Evolutionary conservation across 2,888 invertebrate genomes (phyloP), one percentile per base, ranked within the genome.

Genomic region (Caenorhabditis imperialis): DNA sequence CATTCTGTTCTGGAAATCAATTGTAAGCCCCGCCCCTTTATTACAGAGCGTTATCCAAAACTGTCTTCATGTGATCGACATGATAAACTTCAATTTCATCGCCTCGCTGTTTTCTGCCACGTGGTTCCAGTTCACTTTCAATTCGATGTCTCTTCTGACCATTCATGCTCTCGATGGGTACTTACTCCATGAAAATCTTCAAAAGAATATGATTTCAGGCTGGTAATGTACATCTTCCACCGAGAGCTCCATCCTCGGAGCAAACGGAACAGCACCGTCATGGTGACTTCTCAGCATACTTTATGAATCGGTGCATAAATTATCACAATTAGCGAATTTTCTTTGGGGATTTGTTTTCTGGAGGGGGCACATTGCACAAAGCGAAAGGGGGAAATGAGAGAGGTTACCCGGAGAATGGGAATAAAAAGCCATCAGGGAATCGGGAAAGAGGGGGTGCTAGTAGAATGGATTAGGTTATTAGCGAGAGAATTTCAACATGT

Each of bases 171-270:
- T 23, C 8, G 44, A 44, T 44, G 44, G 44, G 44, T 44, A 23
- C 1, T 22, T 42, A 16, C 2, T 44, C 44, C 23, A n/a, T n/a
- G n/a, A n/a, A n/a, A n/a, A n/a, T n/a, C n/a, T n/a, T n/a, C n/a
- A n/a, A n/a, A n/a, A n/a, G n/a, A n/a, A n/a, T n/a, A n/a, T n/a
- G n/a, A n/a, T n/a, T 67, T 27, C 37, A 67, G 67, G 38, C 44
- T 69, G n/a, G 53, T 69, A 18, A 69, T 69, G 69, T 37, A 35
- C 14, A 14, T 53, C 0, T 69, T 69, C 45, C 58, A 69, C 20
- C 30, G 37, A 5, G 53, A 53, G n/a, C 22, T 25, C 12, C 38
- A 47, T 14, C 47, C 60, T 3, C 25, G 37, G 33, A 53, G 53
- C 27, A 61, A 61, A 7, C 40, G 35, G 16, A 62, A 44, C 37